Evolutionary conservation across 2,113 vertebrate species (phyloP).

Genomic region (Hemibagrus wyckioides): DNA sequence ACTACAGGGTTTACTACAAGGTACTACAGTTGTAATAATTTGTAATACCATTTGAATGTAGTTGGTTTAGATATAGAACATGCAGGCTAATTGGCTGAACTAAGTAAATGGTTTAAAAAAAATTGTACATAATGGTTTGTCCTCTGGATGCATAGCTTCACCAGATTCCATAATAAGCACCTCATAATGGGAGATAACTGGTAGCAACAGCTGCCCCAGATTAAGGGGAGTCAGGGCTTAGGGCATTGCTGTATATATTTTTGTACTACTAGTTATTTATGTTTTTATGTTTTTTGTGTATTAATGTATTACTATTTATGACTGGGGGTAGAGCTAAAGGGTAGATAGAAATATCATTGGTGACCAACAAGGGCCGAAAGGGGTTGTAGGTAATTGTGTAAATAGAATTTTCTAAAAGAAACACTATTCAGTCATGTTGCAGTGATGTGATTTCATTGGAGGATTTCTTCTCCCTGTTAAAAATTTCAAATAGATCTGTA

Average conservation of each 20-base stretch:
- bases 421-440: background rate
- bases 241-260: background rate
- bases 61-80: background rate
- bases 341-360: background rate
- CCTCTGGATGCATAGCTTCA: background rate
- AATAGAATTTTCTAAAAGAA: background rate
- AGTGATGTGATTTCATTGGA: background rate
- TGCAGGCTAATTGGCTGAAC: background rate
- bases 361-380: background rate
- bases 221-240: background rate
- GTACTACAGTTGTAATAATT: background rate
- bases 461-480: background rate
- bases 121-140: background rate
- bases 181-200: background rate
- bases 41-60: background rate
- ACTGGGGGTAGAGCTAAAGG: background rate
- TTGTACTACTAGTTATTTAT: background rate
- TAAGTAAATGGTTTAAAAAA: too few relatives aligned
- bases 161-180: background rate
- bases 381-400: background rate
- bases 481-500: background rate
- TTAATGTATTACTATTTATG: background rate
- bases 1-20: background rate
- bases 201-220: background rate
- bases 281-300: background rate